phyloP scores from a whole-genome alignment of 2,797 vertebrate species.

The Pristis pectinata region DNA sequence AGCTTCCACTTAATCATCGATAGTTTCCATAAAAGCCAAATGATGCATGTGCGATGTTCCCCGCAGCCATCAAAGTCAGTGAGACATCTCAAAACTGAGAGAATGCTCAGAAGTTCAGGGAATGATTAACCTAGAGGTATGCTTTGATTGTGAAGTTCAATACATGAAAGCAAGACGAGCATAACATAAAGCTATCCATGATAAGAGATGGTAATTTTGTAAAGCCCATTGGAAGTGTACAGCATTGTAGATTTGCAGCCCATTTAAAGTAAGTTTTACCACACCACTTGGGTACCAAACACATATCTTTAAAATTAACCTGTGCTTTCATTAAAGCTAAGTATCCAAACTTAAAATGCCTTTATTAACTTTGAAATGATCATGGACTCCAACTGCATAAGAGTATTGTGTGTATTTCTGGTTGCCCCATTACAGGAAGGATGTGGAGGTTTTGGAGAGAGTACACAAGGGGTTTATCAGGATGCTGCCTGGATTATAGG shows the following conservation, averaged over 20 bases:
- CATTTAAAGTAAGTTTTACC: background rate
- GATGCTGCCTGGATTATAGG: no score
- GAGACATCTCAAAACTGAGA: background rate
- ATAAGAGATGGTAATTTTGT: background rate
- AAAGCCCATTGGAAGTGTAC: background rate
- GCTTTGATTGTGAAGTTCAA: constrained; percentile 2
- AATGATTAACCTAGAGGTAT: background rate
- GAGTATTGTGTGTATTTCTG: background rate
- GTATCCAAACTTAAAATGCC: background rate
- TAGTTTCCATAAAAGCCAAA: background rate
- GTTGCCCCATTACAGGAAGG: no score
- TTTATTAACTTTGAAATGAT: background rate
- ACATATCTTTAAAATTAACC: background rate
- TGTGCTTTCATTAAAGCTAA: background rate
- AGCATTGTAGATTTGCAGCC: background rate
- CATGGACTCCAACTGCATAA: background rate
- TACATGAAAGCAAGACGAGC: no score
- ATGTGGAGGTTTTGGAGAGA: no score
- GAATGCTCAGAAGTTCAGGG: background rate
- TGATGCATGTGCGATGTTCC: background rate
- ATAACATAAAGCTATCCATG: background rate
- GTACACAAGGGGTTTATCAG: no score
- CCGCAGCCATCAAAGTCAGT: background rate
- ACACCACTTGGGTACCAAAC: background rate
- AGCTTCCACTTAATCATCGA: background rate